Conservation (phyloP, 2,113 vertebrate species). For the Thermophis baileyi region DNA sequence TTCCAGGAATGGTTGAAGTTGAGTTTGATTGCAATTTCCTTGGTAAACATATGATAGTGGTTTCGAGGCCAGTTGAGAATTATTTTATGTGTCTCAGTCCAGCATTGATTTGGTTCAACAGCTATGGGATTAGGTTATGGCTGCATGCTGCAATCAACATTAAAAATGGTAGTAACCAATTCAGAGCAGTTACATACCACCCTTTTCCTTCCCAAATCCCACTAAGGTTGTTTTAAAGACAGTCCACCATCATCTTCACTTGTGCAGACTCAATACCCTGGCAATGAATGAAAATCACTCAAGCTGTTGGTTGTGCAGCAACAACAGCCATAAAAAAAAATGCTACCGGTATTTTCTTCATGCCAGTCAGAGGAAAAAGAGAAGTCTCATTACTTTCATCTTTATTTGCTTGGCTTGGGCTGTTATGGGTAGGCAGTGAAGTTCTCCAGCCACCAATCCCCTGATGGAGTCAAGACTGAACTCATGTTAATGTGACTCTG, state of each 20-base stretch:
- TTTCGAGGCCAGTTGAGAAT: not conserved
- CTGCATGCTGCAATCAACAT: not conserved
- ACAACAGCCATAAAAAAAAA: not conserved
- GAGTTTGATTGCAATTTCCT: not conserved
- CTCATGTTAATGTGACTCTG: not conserved
- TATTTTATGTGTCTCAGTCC: too few relatives aligned
- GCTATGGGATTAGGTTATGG: not conserved
- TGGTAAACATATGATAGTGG: not conserved
- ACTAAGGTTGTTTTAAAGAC: not conserved
- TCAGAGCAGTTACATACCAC: not conserved
- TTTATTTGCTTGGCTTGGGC: not conserved
- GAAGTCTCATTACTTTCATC: not conserved
- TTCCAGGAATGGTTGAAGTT: not conserved
- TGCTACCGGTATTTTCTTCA: not conserved
- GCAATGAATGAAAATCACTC: not conserved
- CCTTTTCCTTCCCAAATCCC: not conserved
- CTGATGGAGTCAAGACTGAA: not conserved
- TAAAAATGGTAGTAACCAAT: not conserved
- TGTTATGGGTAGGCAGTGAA: not conserved
- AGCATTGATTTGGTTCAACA: not conserved
- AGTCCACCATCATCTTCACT: not conserved
- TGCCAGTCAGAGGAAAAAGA: not conserved
- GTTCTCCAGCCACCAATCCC: not conserved
- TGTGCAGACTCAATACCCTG: not conserved
- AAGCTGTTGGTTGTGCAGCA: not conserved